Evolutionary conservation across 2,888 invertebrate species (phyloP).

Genomic region (Yponomeuta sedellus): DNA sequence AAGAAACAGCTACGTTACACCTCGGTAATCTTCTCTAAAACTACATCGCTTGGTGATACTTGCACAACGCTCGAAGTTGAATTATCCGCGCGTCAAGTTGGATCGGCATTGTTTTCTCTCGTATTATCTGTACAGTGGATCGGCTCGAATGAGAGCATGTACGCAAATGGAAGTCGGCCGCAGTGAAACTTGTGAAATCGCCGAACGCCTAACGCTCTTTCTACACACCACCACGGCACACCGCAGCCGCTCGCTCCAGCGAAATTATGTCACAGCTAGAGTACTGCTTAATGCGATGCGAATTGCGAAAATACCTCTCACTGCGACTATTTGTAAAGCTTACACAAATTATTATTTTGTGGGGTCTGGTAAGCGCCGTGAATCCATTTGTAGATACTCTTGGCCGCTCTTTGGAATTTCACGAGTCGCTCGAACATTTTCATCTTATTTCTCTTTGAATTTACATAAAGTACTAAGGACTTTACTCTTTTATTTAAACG

Average conservation of each 20-base stretch:
- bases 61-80: not conserved
- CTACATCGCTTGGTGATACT: not conserved
- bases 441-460: not conserved
- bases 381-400: not conserved
- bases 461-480: not conserved
- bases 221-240: not conserved
- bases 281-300: slow-evolving; percentile 13
- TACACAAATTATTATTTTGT: slow-evolving; percentile 8
- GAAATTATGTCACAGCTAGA: slow-evolving; percentile 21
- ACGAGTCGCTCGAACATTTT: not conserved
- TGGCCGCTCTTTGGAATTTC: not conserved
- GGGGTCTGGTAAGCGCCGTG: not conserved
- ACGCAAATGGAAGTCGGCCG: slow-evolving; percentile 22
- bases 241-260: slow-evolving; percentile 16
- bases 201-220: slow-evolving; percentile 17
- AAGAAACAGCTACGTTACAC: not conserved
- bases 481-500: slow-evolving; percentile 6
- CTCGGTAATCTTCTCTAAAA: not conserved
- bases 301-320: slow-evolving; percentile 12
- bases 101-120: slow-evolving; percentile 5
- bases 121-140: slow-evolving; percentile 7
- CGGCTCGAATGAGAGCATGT: slow-evolving; percentile 11
- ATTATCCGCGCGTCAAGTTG: not conserved
- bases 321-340: slow-evolving; percentile 7
- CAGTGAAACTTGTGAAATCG: slow-evolving; percentile 29